Conservation (phyloP, 2,888 invertebrate genomes). For the Sesia bembeciformis region DNA sequence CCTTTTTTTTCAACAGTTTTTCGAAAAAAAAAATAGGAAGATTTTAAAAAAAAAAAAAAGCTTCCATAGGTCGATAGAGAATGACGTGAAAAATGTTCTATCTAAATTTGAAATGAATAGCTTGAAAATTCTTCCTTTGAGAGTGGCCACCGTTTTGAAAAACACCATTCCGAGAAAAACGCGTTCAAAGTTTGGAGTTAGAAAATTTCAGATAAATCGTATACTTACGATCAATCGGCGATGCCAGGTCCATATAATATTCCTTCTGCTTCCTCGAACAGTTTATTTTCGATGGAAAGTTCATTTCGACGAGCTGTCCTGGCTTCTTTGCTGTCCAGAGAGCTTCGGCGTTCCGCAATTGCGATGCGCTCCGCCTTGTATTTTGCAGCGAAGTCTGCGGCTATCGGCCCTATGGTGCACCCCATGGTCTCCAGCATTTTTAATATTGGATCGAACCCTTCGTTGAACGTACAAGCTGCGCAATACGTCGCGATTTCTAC, state of each 20-base stretch:
- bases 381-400: slow-evolving; percentile 5
- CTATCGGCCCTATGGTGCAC: slow-evolving; percentile 5
- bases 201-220: slow-evolving; percentile 4
- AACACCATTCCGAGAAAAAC: no score
- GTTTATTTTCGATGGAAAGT: slow-evolving; percentile 1
- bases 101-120: no score
- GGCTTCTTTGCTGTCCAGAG: slow-evolving; percentile 5
- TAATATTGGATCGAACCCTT: slow-evolving; percentile 3
- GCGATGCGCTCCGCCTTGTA: slow-evolving; percentile 4
- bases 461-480: slow-evolving; percentile 3
- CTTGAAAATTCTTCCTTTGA: no score
- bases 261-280: slow-evolving; percentile 5
- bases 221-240: no score
- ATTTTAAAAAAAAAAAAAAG: no score
- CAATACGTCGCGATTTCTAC: slow-evolving; percentile 3
- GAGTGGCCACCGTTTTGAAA: no score
- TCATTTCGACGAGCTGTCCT: slow-evolving; percentile 4
- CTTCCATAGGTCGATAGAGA: no score
- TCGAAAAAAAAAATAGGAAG: no score
- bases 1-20: no score
- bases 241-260: slow-evolving; percentile 6
- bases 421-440: slow-evolving; percentile 5
- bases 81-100: no score
- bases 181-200: slow-evolving; percentile 4
- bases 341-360: slow-evolving; percentile 1